Evolutionary conservation across 1,140 invertebrate genomes (phyloP).

Genomic region (Acromyrmex heyeri): DNA sequence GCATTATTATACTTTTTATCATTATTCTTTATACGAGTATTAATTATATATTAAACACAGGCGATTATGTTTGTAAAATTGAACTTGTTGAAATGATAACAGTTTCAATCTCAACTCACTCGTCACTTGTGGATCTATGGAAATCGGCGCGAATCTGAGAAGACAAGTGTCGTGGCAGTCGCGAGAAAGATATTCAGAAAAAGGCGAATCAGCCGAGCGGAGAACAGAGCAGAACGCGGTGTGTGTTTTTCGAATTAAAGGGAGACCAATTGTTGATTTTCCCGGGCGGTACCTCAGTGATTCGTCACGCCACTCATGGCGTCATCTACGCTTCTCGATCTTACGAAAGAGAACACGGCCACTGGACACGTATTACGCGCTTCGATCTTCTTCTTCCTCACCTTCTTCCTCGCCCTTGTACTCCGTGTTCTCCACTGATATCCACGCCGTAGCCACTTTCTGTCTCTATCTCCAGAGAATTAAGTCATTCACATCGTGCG

Average conservation of each 20-base stretch:
- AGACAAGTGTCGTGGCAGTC: slow-evolving; percentile 28
- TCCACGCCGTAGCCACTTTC: slow-evolving; percentile 21
- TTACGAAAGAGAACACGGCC: slow-evolving; percentile 56
- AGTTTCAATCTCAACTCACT: neutral
- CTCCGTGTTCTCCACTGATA: slow-evolving; percentile 1
- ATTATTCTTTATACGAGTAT: neutral
- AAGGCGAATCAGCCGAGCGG: slow-evolving; percentile 17
- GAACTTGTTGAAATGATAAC: neutral
- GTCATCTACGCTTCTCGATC: slow-evolving; percentile 62
- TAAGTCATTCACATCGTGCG: slow-evolving; percentile 73
- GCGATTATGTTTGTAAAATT: neutral
- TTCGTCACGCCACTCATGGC: slow-evolving; percentile 73
- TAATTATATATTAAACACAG: neutral
- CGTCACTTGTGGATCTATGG: neutral
- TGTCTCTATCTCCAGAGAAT: slow-evolving; percentile 68
- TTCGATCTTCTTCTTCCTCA: slow-evolving; percentile 59
- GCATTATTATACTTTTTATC: neutral
- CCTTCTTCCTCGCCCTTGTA: slow-evolving; percentile 46
- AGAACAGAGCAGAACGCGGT: slow-evolving; percentile 54
- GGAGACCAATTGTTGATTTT: slow-evolving; percentile 77
- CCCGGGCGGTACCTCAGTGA: slow-evolving; percentile 70
- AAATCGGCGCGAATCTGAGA: slow-evolving; percentile 12
- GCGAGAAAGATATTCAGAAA: slow-evolving; percentile 12
- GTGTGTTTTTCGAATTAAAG: slow-evolving; percentile 74
- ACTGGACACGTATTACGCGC: slow-evolving; percentile 53